These are phyloP conservation scores for Bettongia penicillata DNA, from an alignment of 2,113 vertebrate genomes.

Conservation along the genomic window DNA sequence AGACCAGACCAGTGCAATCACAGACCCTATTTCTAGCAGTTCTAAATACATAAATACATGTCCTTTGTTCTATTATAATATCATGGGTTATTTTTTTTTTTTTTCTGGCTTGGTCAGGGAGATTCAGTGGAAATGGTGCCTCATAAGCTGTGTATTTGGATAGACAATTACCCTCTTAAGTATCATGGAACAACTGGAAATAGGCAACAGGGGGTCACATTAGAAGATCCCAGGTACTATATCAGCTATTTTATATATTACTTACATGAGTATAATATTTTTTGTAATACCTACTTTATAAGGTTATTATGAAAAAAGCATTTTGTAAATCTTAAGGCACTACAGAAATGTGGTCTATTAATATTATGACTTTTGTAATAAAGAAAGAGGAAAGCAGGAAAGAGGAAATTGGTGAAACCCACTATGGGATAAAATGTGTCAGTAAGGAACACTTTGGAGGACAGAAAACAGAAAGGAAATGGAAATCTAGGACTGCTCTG, in stretches of 20 bases:
- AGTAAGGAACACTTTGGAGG: conserved; percentile 22
- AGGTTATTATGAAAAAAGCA: background rate
- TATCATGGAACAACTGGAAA: background rate
- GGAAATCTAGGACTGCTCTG: background rate
- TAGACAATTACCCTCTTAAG: background rate
- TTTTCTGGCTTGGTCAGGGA: background rate
- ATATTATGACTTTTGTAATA: background rate
- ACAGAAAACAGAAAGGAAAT: conserved; percentile 45
- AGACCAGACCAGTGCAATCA: background rate
- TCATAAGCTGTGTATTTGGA: background rate
- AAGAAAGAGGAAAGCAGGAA: background rate
- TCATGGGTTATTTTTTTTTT: background rate
- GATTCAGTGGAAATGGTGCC: background rate
- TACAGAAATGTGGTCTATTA: background rate
- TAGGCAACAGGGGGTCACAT: background rate
- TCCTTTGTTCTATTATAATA: background rate
- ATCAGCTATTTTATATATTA: background rate
- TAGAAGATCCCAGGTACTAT: background rate
- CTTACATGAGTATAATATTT: background rate
- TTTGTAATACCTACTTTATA: background rate
- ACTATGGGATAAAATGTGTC: background rate
- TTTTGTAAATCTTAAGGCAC: background rate
- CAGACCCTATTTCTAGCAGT: background rate
- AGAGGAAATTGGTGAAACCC: background rate
- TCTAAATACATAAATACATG: background rate